These are phyloP conservation scores for Toxostoma redivivum DNA, from an alignment of 2,113 vertebrate genomes.

Conservation along the genomic window DNA sequence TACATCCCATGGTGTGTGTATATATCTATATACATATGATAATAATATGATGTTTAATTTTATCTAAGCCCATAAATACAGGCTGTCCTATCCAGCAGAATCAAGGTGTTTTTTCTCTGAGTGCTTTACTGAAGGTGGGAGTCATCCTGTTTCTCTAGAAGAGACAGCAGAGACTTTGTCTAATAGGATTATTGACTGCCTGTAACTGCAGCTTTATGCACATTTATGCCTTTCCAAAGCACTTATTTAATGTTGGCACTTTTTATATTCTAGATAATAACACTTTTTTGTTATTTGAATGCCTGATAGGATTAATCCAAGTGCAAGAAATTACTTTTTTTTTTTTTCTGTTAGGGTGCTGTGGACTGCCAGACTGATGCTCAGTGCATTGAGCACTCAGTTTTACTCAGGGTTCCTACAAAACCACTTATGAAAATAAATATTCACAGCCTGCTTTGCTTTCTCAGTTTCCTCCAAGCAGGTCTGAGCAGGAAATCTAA, in stretches of 20 bases:
- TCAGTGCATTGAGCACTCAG: not conserved
- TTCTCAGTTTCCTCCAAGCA: not conserved
- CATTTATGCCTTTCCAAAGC: not conserved
- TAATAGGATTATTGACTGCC: not conserved
- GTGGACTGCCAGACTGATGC: not conserved
- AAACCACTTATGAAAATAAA: not conserved
- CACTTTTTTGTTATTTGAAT: not conserved
- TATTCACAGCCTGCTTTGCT: not conserved
- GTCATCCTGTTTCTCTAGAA: not conserved
- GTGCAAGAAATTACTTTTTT: not conserved
- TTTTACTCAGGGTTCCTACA: not conserved
- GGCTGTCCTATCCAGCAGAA: not conserved
- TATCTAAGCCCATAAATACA: not conserved
- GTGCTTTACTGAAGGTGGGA: not conserved
- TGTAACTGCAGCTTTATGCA: not conserved
- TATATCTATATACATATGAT: too few species aligned
- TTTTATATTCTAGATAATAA: not conserved
- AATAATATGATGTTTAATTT: not conserved
- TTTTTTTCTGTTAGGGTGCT: not conserved
- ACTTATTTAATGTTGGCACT: not conserved
- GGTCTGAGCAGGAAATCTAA: not conserved
- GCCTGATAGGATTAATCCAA: not conserved
- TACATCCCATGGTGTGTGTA: not conserved
- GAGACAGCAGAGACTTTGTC: not conserved
- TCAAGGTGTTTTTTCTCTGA: not conserved